Percentiles rank a stretch among this genome's conserved stretches.
Evolutionary conservation across 2,113 vertebrate genomes (phyloP).

Genomic region (Elanoides forficatus): DNA sequence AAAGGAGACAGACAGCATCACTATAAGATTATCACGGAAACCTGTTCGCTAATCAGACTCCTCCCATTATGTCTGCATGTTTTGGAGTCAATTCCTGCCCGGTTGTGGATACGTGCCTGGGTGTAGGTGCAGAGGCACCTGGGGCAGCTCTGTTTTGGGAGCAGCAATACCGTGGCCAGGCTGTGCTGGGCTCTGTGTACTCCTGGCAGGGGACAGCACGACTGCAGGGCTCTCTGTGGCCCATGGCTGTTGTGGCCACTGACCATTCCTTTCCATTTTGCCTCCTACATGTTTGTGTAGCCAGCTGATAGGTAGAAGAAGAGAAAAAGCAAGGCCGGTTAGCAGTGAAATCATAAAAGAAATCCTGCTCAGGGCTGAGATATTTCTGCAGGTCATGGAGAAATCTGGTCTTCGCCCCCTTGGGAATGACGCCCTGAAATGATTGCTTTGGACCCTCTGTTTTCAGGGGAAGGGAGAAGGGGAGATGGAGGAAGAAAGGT

Average conservation of each 20-base stretch:
- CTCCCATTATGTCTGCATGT: background rate
- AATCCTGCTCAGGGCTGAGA: background rate
- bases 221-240: background rate
- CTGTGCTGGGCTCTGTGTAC: background rate
- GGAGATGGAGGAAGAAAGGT: background rate
- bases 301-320: background rate
- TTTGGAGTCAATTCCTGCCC: background rate
- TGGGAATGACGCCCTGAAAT: background rate
- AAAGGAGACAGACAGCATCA: background rate
- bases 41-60: background rate
- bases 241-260: background rate
- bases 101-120: background rate
- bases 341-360: background rate
- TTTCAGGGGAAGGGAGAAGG: background rate
- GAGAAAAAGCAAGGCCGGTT: background rate
- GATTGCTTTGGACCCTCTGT: background rate
- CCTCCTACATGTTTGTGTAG: background rate
- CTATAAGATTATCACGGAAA: background rate
- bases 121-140: background rate
- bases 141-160: background rate
- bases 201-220: background rate
- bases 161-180: background rate
- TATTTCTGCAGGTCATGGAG: background rate
- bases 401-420: background rate
- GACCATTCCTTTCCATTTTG: background rate